A percentile compares a stretch with the other conserved stretches of the same genome.
Evolutionary conservation across 2,113 vertebrate genomes (phyloP).

Genomic region (Lynx canadensis): DNA sequence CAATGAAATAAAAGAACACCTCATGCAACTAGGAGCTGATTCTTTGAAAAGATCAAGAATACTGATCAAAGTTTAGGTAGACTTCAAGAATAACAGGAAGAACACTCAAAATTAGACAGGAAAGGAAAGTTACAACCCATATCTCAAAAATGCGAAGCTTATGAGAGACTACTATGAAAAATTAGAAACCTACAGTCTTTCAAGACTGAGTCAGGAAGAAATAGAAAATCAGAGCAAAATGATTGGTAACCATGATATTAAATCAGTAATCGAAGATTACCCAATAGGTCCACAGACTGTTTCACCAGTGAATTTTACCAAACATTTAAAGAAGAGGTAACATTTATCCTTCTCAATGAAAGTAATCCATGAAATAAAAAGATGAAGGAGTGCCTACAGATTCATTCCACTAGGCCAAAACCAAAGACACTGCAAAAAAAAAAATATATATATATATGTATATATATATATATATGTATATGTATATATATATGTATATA

Average conservation of each 20-base stretch:
- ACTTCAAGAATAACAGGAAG: background rate
- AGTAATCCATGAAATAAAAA: background rate
- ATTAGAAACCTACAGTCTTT: background rate
- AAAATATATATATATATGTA: background rate
- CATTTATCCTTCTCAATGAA: background rate
- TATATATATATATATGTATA: too few species aligned
- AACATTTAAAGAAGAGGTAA: background rate
- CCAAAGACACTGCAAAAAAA: background rate
- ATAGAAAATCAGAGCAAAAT: background rate
- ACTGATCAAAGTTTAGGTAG: background rate
- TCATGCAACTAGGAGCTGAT: background rate
- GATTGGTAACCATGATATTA: background rate
- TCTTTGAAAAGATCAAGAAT: background rate
- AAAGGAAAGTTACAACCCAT: background rate
- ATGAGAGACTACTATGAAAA: background rate
- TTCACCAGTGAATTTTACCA: background rate
- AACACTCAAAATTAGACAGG: background rate
- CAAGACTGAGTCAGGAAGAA: background rate
- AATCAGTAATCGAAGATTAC: background rate
- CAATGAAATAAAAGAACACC: background rate
- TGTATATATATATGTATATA: background rate
- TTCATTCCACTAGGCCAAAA: background rate
- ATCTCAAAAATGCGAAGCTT: background rate
- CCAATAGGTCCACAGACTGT: background rate
- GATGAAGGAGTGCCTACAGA: background rate